phyloP scores from a whole-genome alignment of 2,113 vertebrate species.

The Apeltes quadracus region DNA sequence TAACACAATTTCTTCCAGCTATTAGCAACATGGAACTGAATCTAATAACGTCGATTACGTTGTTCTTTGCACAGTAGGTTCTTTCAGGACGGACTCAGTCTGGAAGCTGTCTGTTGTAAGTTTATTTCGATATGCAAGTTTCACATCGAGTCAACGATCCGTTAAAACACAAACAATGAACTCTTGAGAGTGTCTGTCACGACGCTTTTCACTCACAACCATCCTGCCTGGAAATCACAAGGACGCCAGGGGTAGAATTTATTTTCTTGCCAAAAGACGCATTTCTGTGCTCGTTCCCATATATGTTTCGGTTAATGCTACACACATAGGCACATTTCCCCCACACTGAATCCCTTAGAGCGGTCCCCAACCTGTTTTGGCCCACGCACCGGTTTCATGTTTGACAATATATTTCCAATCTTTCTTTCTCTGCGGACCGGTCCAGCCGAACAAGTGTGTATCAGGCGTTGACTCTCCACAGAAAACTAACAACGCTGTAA shows the following conservation, averaged over 20 bases:
- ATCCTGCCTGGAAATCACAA: conserved; percentile 68
- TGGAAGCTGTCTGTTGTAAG: background rate
- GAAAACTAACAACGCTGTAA: no score
- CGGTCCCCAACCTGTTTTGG: no score
- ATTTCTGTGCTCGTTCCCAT: conserved; percentile 24
- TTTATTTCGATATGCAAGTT: background rate
- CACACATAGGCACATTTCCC: no score
- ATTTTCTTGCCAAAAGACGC: conserved; percentile 64
- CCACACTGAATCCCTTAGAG: no score
- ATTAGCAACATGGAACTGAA: background rate
- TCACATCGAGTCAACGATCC: background rate
- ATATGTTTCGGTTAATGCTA: conserved; percentile 6
- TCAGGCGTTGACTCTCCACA: no score
- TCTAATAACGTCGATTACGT: background rate
- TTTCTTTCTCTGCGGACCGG: no score
- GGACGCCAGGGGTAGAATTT: conserved; percentile 33
- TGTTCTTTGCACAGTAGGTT: no score
- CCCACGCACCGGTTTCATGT: no score
- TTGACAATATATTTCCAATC: no score
- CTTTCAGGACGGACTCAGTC: background rate
- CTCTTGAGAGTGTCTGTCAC: conserved; percentile 47
- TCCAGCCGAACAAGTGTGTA: no score
- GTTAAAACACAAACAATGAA: conserved; percentile 22
- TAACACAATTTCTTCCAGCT: background rate
- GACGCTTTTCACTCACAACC: conserved; percentile 52